Conservation (phyloP, 2,888 invertebrate species). For the Lumbricus terrestris region DNA sequence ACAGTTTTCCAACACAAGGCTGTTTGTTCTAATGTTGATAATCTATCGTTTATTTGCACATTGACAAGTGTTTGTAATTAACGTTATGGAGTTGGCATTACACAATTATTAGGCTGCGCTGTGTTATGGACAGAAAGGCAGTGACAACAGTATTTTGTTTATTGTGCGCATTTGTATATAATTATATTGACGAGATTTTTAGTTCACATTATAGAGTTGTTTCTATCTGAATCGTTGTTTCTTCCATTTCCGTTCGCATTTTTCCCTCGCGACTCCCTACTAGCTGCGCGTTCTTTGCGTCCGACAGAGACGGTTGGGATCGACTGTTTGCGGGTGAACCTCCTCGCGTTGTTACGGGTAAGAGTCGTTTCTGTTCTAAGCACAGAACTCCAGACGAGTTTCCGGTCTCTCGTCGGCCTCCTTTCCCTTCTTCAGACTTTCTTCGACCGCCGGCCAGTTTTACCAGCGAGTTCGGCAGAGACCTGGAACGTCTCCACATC, state of each 20-base stretch:
- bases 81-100: no score
- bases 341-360: neutral
- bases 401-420: neutral
- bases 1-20: no score
- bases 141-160: no score
- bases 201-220: constrained; percentile 8
- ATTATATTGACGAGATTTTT: neutral
- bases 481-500: neutral
- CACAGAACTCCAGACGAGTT: neutral
- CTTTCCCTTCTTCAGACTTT: neutral
- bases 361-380: neutral
- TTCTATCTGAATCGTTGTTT: constrained; percentile 9
- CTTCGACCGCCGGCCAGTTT: neutral
- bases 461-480: neutral
- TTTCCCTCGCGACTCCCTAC: neutral
- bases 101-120: neutral
- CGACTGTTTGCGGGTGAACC: neutral
- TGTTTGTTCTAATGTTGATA: no score
- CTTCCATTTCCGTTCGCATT: neutral
- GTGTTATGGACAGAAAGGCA: neutral
- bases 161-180: no score
- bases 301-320: neutral
- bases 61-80: no score
- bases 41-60: no score
- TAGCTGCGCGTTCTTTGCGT: neutral